Conservation (phyloP, 2,113 vertebrate species). For the Proterorhinus semilunaris region DNA sequence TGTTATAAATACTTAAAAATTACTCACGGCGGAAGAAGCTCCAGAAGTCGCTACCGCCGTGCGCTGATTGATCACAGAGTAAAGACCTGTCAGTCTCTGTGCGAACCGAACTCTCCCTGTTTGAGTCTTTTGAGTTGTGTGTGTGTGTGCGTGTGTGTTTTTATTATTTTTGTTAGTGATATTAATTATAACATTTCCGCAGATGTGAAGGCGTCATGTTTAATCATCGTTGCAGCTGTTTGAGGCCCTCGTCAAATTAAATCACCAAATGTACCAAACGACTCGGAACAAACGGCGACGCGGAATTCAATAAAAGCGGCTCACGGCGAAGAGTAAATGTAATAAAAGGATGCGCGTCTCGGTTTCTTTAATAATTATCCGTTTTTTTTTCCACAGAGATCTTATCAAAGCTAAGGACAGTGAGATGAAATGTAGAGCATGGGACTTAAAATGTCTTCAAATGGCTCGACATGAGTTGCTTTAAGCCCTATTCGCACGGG, state of each 20-base stretch:
- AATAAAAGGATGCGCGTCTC: conserved; percentile 4
- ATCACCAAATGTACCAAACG: conserved; percentile 16
- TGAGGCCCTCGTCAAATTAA: conserved; percentile 27
- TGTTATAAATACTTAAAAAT: neutral
- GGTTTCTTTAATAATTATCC: neutral
- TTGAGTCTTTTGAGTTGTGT: no score
- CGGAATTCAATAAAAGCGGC: conserved; percentile 6
- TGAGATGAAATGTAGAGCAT: no score
- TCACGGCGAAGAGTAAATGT: neutral
- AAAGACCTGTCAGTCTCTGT: neutral
- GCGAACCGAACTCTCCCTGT: neutral
- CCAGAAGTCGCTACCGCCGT: neutral
- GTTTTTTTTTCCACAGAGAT: no score
- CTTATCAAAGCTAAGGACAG: no score
- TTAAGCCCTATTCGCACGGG: no score
- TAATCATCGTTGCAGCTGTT: conserved; percentile 22
- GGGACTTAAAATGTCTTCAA: no score
- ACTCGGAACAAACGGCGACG: conserved; percentile 20
- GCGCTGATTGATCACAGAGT: neutral
- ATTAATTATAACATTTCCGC: conserved; percentile 33
- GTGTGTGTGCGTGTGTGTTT: no score
- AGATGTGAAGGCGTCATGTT: conserved; percentile 26
- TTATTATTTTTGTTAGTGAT: neutral
- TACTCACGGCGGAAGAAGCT: neutral
- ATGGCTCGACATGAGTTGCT: no score